phyloP scores from a whole-genome alignment of 2,888 invertebrate species.

The Acronicta alni region DNA sequence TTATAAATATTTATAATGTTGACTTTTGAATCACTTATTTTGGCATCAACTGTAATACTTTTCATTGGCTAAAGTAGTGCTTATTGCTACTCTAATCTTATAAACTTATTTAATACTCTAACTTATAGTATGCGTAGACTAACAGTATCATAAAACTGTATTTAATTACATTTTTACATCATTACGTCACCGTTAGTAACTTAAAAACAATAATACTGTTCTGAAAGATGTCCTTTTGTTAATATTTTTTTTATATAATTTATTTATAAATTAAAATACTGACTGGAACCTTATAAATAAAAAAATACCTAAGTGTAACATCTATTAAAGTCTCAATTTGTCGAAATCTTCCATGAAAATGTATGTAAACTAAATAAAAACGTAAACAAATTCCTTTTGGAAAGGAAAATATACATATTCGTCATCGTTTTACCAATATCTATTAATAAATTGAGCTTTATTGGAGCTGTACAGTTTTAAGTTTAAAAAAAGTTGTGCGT shows the following conservation, averaged over 20 bases:
- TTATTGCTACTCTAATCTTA: slow-evolving; percentile 2
- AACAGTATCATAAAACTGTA: slow-evolving; percentile 12
- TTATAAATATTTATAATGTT: too few relatives aligned
- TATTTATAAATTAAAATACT: slow-evolving; percentile 15
- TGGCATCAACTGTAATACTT: slow-evolving; percentile 13
- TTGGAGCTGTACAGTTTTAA: too few relatives aligned
- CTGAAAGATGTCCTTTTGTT: slow-evolving; percentile 54
- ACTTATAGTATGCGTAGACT: neutral
- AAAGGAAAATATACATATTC: too few relatives aligned
- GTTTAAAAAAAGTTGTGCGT: too few relatives aligned
- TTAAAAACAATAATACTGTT: slow-evolving; percentile 58
- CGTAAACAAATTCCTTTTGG: too few relatives aligned
- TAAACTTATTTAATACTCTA: neutral
- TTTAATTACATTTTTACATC: slow-evolving; percentile 43
- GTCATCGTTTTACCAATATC: too few relatives aligned
- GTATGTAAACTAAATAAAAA: too few relatives aligned
- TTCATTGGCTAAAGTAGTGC: slow-evolving; percentile 4
- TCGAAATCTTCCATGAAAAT: too few relatives aligned
- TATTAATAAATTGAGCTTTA: too few relatives aligned
- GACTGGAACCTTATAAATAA: slow-evolving; percentile 17
- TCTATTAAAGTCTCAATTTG: too few relatives aligned
- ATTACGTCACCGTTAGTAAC: slow-evolving; percentile 29
- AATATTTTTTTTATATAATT: slow-evolving; percentile 25
- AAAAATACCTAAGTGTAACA: too few relatives aligned
- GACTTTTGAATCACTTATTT: slow-evolving; percentile 1